phyloP scores from a whole-genome alignment of 1,140 invertebrate species.

The Platyura marginata region DNA sequence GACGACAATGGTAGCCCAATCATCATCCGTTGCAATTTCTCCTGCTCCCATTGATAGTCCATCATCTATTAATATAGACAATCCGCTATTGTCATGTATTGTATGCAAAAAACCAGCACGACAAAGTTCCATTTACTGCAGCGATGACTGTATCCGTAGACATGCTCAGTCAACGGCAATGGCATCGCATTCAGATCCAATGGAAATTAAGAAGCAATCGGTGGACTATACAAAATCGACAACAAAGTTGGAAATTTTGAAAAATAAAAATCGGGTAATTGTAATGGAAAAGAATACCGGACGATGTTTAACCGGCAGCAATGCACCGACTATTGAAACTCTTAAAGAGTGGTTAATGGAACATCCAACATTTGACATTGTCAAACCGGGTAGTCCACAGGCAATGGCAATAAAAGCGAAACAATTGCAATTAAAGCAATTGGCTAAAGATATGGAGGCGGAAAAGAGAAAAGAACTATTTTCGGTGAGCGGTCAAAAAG shows the following conservation, averaged over 20 bases:
- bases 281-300: constrained; percentile 66
- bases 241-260: constrained; percentile 5
- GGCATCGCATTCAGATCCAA: constrained; percentile 19
- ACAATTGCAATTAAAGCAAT: neutral
- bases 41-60: neutral
- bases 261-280: constrained; percentile 28
- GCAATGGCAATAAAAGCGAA: constrained; percentile 25
- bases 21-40: constrained; percentile 11
- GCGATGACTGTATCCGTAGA: constrained; percentile 65
- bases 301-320: constrained; percentile 48
- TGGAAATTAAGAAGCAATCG: constrained; percentile 2
- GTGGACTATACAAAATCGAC: neutral
- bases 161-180: constrained; percentile 58
- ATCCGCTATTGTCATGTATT: constrained; percentile 30
- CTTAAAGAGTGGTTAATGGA: constrained; percentile 67
- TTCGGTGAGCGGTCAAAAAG: constrained; percentile 18
- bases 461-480: neutral
- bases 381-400: constrained; percentile 38
- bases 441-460: neutral
- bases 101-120: constrained; percentile 54
- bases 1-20: constrained; percentile 15
- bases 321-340: constrained; percentile 58
- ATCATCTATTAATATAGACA: neutral
- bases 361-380: constrained; percentile 70
- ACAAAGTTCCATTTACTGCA: constrained; percentile 65